Evolutionary conservation across 2,888 invertebrate species (phyloP), one percentile per base, ranked within the genome.

Genomic region (Drosophila engyochracea): DNA sequence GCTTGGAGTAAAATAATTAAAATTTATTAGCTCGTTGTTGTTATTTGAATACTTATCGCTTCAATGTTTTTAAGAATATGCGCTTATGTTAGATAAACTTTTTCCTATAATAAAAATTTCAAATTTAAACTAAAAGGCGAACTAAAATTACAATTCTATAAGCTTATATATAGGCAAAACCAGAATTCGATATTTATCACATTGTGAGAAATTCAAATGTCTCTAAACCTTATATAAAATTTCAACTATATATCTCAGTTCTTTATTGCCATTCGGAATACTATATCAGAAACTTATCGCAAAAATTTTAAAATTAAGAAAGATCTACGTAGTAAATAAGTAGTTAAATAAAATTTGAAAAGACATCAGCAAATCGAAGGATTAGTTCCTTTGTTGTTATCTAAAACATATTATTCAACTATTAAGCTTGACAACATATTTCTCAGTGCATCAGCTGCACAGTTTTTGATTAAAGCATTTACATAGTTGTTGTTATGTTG

Each of bases 391-490:
- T 22, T 22, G 4, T 22, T 22, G 2, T 16, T 16, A 25, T 54
- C 16, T 16, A 33, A 16, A 5, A 35, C 25, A 39, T 30, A 7
- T 30, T 28, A 37, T 33, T 54, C 10, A 39, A 10, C 28, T 35
- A 33, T 25, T 44, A 28, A 41, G 2, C 35, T 14, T 54, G 47
- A 25, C 69, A 51, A 51, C 33, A 44, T 22, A 37, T 28, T 49
- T 54, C 22, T 47, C 12, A 19, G 19, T 33, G 16, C 12, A 52
- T 41, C 30, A 5, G 22, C 33, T 35, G 44, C 22, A 39, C n/a
- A 30, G 62, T n/a, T 44, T 37, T 61, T 75, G 64, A 75, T 76
- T 65, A 58, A 76, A 33, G 30, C 28, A 16, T 14, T 60, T 25
- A 22, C 12, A 57, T 57, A 35, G 37, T 19, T 70, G 63, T 44